A percentile compares a stretch with the other conserved stretches of the same genome.
Evolutionary conservation across 2,797 vertebrate genomes (phyloP).

Genomic region (Siniperca undulata): DNA sequence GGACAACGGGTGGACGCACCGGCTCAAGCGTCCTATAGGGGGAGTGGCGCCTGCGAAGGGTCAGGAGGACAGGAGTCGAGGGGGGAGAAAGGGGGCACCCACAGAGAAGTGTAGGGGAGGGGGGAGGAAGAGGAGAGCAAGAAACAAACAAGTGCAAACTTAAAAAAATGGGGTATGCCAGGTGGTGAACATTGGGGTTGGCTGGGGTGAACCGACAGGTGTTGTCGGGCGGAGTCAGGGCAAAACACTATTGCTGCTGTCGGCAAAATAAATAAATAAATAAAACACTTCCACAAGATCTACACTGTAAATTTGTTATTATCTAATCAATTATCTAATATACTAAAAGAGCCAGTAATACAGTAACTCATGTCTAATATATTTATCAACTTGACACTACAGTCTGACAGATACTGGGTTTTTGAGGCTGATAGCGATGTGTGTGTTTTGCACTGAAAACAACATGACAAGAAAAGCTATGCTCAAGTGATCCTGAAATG

Average conservation of each 20-base stretch:
- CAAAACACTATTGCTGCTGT: constrained; percentile 10
- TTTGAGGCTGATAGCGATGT: background rate
- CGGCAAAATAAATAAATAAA: too few relatives aligned
- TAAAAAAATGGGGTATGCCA: constrained; percentile 77
- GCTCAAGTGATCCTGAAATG: background rate
- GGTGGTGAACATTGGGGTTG: constrained; percentile 63
- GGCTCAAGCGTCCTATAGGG: constrained; percentile 99
- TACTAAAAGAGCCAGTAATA: too few relatives aligned
- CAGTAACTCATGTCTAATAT: too few relatives aligned
- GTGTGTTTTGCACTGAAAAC: background rate
- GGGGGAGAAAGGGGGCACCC: constrained; percentile 52
- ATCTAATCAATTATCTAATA: too few relatives aligned
- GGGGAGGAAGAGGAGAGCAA: constrained; percentile 61
- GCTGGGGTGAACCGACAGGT: constrained; percentile 52
- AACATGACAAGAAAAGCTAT: background rate
- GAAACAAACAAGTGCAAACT: constrained; percentile 84
- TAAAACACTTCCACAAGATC: background rate
- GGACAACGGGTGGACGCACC: constrained; percentile 98
- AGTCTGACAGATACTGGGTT: too few relatives aligned
- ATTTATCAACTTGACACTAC: too few relatives aligned
- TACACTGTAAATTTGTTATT: rapidly evolving
- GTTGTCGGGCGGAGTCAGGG: constrained; percentile 15
- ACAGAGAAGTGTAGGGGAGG: constrained; percentile 71
- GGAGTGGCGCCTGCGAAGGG: constrained; percentile 95
- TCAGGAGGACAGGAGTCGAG: constrained; percentile 67